phyloP scores from a whole-genome alignment of 2,888 invertebrate species.

The Bellardia bayeri region DNA sequence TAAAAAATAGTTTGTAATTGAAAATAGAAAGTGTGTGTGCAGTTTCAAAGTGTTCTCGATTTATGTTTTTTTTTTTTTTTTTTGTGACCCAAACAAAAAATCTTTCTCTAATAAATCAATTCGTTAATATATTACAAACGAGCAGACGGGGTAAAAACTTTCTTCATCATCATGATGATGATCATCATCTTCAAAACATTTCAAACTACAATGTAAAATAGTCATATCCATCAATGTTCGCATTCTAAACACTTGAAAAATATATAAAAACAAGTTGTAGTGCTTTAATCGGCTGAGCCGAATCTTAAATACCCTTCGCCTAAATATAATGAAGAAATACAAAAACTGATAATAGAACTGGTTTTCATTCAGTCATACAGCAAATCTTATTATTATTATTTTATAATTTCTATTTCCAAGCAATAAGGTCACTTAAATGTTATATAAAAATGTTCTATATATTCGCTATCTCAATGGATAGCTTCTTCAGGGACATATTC shows the following conservation, averaged over 20 bases:
- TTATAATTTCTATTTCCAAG: too few relatives aligned
- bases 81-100: conserved; percentile 30
- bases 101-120: conserved; percentile 72
- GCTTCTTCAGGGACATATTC: too few relatives aligned
- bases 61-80: conserved; percentile 45
- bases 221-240: conserved; percentile 65
- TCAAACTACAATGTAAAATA: conserved; percentile 52
- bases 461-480: too few relatives aligned
- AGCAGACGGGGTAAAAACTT: conserved; percentile 55
- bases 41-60: conserved; percentile 66
- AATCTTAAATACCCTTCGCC: neutral
- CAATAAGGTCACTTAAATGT: too few relatives aligned
- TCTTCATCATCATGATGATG: conserved; percentile 55
- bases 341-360: too few relatives aligned
- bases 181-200: conserved; percentile 33
- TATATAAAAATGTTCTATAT: too few relatives aligned
- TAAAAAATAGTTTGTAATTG: conserved; percentile 27
- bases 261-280: neutral
- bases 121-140: conserved; percentile 63
- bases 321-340: too few relatives aligned
- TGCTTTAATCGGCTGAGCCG: conserved; percentile 9
- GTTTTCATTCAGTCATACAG: too few relatives aligned
- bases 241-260: conserved; percentile 61
- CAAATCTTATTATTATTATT: too few relatives aligned
- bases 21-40: conserved; percentile 70